Percentiles rank a stretch among this genome's conserved stretches.
phyloP scores from a whole-genome alignment of 2,113 vertebrate species.

The Rhea pennata region DNA sequence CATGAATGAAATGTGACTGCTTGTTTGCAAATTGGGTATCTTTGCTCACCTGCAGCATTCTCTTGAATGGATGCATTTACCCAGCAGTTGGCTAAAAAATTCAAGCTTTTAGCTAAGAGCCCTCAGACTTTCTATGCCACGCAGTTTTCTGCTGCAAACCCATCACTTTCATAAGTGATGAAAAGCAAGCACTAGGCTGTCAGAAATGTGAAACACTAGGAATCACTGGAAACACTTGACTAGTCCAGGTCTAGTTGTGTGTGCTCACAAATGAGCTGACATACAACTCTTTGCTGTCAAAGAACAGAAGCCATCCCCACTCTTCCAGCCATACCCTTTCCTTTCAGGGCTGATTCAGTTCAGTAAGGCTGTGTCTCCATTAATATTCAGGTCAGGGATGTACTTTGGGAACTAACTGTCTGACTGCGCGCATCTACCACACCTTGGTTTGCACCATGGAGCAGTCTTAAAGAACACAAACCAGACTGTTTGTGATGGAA shows the following conservation, averaged over 20 bases:
- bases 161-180: neutral
- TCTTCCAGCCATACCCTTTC: neutral
- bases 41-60: neutral
- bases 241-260: no score
- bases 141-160: neutral
- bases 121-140: neutral
- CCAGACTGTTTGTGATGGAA: neutral
- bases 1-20: neutral
- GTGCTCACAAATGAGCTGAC: neutral
- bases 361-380: neutral
- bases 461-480: neutral
- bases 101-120: neutral
- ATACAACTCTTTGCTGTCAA: neutral
- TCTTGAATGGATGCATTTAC: neutral
- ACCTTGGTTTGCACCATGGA: neutral
- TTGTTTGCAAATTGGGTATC: neutral
- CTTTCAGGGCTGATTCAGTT: neutral
- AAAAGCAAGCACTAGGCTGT: neutral
- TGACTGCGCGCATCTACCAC: neutral
- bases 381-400: neutral
- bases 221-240: neutral
- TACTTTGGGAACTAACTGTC: neutral
- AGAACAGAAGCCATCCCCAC: neutral
- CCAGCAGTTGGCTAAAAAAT: neutral
- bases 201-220: neutral